Evolutionary conservation across 1,140 invertebrate species (phyloP), one percentile per base, ranked within the genome.

Genomic region (Hyphantria cunea): DNA sequence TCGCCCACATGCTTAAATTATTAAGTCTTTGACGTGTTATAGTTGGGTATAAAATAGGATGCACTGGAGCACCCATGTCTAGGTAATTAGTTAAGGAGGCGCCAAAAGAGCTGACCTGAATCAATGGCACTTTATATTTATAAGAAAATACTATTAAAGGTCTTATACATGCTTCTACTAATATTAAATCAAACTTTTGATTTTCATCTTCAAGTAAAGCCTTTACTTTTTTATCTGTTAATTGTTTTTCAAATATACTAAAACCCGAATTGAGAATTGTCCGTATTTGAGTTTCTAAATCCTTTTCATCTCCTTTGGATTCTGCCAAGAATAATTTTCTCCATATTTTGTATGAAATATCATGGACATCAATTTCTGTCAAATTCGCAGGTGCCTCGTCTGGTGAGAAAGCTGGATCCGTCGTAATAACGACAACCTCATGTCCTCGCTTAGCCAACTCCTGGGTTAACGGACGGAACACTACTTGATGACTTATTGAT

Each of bases 401-500:
- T 8, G 74, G 71, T 12, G 69, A 49, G 8, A 64, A 62, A 0
- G 47, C 50, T 10, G 80, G 80, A 65, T 81, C 67, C 9, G 87
- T 64, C 11, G 89, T 91, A 2, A 89, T 65, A 0, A 86, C 70
- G 0, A 86, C 82, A 0, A 93, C 73, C 60, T 92, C 78, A 70
- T 93, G 92, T 9, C 92, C 92, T 44, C 83, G 72, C 34, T 79
- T 86, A 0, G 77, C 81, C 17, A 93, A 70, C 49, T 86, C 89
- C 58, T 80, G 74, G 10, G 82, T 84, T 4, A 93, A 14, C n/a
- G 89, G 78, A 54, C 84, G 70, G 58, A 89, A 92, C 0, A 92
- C 88, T 3, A 92, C 73, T 78, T 93, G 93, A 72, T 94, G 93
- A 67, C 93, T 94, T 48, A 91, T 85, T 0, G 92, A 92, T 0